Evolutionary conservation across 2,113 vertebrate genomes (phyloP), one percentile per base, ranked within the genome.

Genomic region (Elanoides forficatus): DNA sequence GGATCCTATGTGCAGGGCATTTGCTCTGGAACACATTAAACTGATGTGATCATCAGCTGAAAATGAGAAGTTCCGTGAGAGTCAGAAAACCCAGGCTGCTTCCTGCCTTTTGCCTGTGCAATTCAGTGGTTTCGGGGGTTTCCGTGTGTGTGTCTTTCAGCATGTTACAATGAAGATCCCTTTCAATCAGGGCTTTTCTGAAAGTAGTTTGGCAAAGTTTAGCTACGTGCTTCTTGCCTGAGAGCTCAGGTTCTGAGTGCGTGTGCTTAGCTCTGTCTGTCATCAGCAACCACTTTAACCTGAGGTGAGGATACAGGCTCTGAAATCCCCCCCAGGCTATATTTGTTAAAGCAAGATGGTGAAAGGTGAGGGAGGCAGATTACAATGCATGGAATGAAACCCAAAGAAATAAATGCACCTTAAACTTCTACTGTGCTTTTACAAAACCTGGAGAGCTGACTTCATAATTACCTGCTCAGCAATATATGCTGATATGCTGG

Each of bases 251-350:
- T 17, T 79, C 17, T 63, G 81, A 45, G 29, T 7, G 19, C 0
- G 9, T 12, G 10, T 78, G 90, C 90, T 96, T 67, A 19, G 88
- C 95, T 19, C 83, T 2, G 20, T 96, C 96, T 96, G 96, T 97
- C 97, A 96, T 86, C 96, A 94, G 93, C 91, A 96, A 47, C 84
- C 94, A 96, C 93, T 97, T 96, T 73, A 97, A 52, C 86, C 80
- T 5, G 62, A 53, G 93, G 81, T 95, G 62, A 87, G 67, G 36
- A 75, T 40, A 8, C 36, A 15, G 86, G 40, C 53, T 93, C 88
- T 62, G 84, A 36, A 50, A 91, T 76, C 18, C 74, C 82, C 90
- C 94, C 38, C 29, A 1, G 91, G 96, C 95, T 80, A 2, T 17
- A 3, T 48, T 38, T 91, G 93, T 62, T 78, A 70, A 43, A 90